A percentile compares a stretch with the other conserved stretches of the same genome.
phyloP scores from a whole-genome alignment of 2,113 vertebrate species.

The Corythornis vintsioides region DNA sequence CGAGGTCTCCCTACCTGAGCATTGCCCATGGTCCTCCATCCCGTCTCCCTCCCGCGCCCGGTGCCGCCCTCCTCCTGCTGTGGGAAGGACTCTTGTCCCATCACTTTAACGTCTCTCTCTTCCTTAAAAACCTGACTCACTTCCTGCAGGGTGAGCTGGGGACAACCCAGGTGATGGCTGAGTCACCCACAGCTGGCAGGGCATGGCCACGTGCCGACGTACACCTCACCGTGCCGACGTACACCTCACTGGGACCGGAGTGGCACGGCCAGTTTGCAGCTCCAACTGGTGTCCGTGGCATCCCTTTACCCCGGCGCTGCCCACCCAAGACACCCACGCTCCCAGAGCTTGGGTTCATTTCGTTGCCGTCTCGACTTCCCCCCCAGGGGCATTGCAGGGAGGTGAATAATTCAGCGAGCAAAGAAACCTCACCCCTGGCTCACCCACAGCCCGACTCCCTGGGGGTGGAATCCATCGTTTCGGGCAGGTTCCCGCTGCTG shows the following conservation, averaged over 20 bases:
- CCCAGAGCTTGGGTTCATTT: rapidly evolving
- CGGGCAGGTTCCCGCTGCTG: not conserved
- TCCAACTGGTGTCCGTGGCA: rapidly evolving
- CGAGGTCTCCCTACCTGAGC: not conserved
- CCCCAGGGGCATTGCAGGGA: rapidly evolving
- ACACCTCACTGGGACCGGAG: not conserved
- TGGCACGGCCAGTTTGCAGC: not conserved
- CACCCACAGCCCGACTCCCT: not conserved
- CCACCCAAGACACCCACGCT: not conserved
- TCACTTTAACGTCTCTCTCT: not conserved
- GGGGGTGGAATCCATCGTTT: not conserved
- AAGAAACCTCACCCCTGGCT: not conserved
- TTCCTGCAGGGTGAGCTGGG: conserved; percentile 41
- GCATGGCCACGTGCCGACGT: not conserved
- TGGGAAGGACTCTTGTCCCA: conserved; percentile 14
- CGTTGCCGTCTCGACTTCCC: rapidly evolving
- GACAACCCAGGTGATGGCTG: conserved; percentile 33
- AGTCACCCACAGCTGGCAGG: not conserved
- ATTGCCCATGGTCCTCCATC: rapidly evolving
- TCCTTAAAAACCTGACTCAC: conserved; percentile 51
- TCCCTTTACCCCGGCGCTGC: not conserved
- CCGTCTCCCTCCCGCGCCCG: rapidly evolving
- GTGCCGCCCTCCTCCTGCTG: rapidly evolving
- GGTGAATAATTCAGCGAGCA: not conserved
- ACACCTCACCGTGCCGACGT: not conserved